phyloP scores from a whole-genome alignment of 1,140 invertebrate genomes.

The Dreissena polymorpha region DNA sequence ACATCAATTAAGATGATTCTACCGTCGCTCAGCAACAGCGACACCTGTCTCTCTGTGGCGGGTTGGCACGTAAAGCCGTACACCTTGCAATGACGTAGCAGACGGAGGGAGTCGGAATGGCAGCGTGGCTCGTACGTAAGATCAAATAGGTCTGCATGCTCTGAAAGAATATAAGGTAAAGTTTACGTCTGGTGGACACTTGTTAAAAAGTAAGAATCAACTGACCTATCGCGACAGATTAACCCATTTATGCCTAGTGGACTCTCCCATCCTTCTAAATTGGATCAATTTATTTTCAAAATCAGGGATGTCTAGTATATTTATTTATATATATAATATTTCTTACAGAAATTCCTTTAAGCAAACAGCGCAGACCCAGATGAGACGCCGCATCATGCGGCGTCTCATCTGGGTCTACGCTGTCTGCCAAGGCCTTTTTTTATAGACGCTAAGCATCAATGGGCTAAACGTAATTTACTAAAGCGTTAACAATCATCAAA shows the following conservation, averaged over 20 bases:
- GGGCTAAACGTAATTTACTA: no score
- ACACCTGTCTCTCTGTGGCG: constrained; percentile 25
- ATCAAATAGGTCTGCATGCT: neutral
- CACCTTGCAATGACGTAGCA: constrained; percentile 28
- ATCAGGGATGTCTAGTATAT: no score
- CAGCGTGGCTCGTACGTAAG: constrained; percentile 33
- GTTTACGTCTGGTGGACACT: neutral
- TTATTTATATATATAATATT: no score
- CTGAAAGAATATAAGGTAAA: neutral
- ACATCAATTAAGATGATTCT: constrained; percentile 41
- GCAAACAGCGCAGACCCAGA: no score
- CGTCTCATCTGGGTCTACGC: no score
- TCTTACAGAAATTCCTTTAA: no score
- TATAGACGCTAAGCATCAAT: neutral
- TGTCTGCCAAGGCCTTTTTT: no score
- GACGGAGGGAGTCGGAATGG: constrained; percentile 27
- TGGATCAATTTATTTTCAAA: no score
- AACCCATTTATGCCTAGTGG: no score
- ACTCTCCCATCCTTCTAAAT: no score
- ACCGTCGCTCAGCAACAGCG: constrained; percentile 35
- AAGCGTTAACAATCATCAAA: no score
- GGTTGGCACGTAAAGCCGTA: constrained; percentile 20
- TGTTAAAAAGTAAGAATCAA: neutral
- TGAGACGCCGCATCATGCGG: no score
- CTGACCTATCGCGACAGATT: neutral